Conservation (phyloP, 2,797 vertebrate species). For the Antrozous pallidus region DNA sequence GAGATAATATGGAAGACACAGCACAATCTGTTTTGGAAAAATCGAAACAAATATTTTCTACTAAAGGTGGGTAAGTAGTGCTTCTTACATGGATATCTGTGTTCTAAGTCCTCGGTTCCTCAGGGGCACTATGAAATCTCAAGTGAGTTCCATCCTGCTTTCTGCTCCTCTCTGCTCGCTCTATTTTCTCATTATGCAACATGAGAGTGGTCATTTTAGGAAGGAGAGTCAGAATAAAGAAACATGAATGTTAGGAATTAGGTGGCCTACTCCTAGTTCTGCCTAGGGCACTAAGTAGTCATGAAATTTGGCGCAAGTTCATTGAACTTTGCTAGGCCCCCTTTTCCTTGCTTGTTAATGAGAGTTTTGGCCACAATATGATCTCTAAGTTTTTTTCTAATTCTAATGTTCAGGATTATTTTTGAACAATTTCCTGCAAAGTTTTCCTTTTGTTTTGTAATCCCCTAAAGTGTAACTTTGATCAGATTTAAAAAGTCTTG, state of each 20-base stretch:
- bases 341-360: background rate
- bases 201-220: background rate
- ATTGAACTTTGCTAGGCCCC: background rate
- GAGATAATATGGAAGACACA: background rate
- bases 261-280: background rate
- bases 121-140: background rate
- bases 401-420: background rate
- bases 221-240: background rate
- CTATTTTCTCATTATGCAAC: background rate
- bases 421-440: background rate
- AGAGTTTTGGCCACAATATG: background rate
- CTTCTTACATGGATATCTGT: background rate
- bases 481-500: background rate
- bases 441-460: constrained; percentile 7
- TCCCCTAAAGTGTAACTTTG: background rate
- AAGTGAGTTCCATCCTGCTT: background rate
- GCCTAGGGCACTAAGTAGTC: background rate
- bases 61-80: background rate
- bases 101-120: background rate
- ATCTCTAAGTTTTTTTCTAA: background rate
- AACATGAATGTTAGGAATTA: background rate
- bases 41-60: background rate
- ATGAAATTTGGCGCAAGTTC: background rate
- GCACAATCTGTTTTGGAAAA: background rate
- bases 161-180: background rate